A percentile compares a stretch with the other conserved stretches of the same genome.
These are phyloP conservation scores for Lepus timidus DNA, from an alignment of 2,113 vertebrate genomes.

Conservation along the genomic window DNA sequence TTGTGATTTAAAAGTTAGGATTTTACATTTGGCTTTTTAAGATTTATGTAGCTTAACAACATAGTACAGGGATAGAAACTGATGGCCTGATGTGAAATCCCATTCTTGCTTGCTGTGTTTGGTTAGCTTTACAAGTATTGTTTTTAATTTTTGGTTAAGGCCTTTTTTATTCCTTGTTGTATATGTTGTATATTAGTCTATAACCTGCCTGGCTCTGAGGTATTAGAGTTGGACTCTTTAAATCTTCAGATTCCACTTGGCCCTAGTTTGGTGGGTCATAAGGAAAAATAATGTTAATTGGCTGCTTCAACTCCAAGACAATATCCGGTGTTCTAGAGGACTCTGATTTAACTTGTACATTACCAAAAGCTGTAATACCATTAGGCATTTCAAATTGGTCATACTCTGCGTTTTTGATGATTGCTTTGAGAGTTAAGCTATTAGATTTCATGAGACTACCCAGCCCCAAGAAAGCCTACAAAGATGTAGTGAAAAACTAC, in stretches of 20 bases:
- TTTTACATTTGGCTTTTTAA: constrained; percentile 53
- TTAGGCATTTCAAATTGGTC: not conserved
- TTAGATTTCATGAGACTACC: constrained; percentile 15
- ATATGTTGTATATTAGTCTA: not conserved
- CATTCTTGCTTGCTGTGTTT: not conserved
- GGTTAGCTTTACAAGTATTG: constrained; percentile 1
- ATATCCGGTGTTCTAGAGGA: not conserved
- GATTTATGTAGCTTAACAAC: constrained; percentile 36
- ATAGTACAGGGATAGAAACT: not conserved
- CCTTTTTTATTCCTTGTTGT: not conserved
- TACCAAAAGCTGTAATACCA: not conserved
- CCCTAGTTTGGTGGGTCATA: constrained; percentile 9
- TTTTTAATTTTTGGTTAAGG: constrained; percentile 29
- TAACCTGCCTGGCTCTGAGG: not conserved
- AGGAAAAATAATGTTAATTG: constrained; percentile 15
- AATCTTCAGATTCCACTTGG: constrained; percentile 12
- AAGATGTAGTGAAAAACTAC: not conserved
- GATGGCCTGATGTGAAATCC: not conserved
- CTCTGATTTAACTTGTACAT: not conserved
- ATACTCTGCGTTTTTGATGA: constrained; percentile 44
- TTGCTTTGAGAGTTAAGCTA: constrained; percentile 33
- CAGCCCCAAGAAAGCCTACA: not conserved
- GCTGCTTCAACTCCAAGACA: constrained; percentile 3
- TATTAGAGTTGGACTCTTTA: constrained; percentile 17
- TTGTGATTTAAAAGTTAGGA: constrained; percentile 50